Base-by-base conservation (phyloP, 2,113 vertebrate genomes). In the Puntigrus tetrazona region DNA sequence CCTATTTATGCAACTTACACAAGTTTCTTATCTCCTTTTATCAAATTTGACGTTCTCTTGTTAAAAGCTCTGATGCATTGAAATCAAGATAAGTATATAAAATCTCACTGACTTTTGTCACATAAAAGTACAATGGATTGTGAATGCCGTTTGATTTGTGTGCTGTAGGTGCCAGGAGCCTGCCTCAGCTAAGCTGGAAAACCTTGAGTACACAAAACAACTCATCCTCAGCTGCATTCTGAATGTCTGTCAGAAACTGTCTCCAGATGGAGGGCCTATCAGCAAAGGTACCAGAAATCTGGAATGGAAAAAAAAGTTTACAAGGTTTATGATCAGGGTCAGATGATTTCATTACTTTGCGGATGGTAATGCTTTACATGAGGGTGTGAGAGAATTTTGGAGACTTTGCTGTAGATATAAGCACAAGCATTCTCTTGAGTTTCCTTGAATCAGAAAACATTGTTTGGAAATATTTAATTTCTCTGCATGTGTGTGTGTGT, bases 161-260 rank as follows among this genome's bases (percentile, higher is more conserved):
- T 41, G 1, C 0, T 75, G 5, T 89, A 99, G 98, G 85, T 96
- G 95, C 87, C 89, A 97, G 88, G 96, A 98, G 85, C 89, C 92
- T 3, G 34, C n/a, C 11, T 57, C 91, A 1, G 87, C 36, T 0
- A 94, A 96, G 18, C 92, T 94, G 59, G 92, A 92, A 74, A 97
- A 94, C 89, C 90, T 96, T 87, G 98, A 99, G 90, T 99, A 99
- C 90, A 97, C 93, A 84, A 98, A 97, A 59, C 98, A 99, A 88
- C 93, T 99, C 78, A 95, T 99, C 89, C 97, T 99, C 82, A 94
- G 95, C 91, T 97, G 97, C 67, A 91, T 99, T 85, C 94, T 97
- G 74, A 97, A 92, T 84, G 89, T 98, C 90, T 97, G 96, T 92
- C 94, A 95, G 82, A 97, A 94, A 52, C 84, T 98, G 22, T 94